These are phyloP conservation scores for Coilia nasus DNA, from an alignment of 2,797 vertebrate species.

Conservation along the genomic window DNA sequence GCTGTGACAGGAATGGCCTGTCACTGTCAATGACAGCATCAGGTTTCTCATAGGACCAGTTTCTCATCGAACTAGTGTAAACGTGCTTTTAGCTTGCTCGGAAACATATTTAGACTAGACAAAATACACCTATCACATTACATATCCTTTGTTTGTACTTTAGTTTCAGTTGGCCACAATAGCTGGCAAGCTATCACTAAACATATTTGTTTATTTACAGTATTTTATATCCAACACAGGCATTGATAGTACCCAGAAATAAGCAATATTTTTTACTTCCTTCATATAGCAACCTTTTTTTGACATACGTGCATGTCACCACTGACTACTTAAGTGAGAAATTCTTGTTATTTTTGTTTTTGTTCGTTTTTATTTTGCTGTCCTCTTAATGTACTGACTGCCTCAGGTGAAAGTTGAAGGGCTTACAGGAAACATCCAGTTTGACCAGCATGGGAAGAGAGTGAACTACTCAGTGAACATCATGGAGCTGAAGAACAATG, in stretches of 20 bases:
- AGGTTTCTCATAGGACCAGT: too few relatives aligned
- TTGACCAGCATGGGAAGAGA: conserved; percentile 96
- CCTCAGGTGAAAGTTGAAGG: conserved; percentile 93
- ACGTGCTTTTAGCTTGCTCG: background rate
- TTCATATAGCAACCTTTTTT: too few relatives aligned
- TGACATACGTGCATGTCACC: background rate
- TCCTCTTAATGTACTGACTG: conserved; percentile 42
- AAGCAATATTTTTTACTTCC: too few relatives aligned
- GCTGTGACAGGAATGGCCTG: too few relatives aligned
- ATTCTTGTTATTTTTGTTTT: background rate
- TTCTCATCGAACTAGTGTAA: too few relatives aligned
- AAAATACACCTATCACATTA: background rate
- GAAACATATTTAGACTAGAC: background rate
- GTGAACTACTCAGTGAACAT: conserved; percentile 97
- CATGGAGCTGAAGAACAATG: conserved; percentile 97
- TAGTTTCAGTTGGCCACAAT: background rate
- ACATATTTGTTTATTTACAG: background rate
- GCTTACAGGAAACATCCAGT: conserved; percentile 96
- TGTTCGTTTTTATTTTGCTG: background rate
- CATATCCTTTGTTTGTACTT: background rate
- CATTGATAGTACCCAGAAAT: too few relatives aligned
- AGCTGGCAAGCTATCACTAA: background rate
- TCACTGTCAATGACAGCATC: too few relatives aligned
- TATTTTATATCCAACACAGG: background rate
- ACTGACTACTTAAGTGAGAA: too few relatives aligned